Evolutionary conservation across 1,140 invertebrate species (phyloP), one percentile per base, ranked within the genome.

Genomic region (Aphelenchoides fujianensis): DNA sequence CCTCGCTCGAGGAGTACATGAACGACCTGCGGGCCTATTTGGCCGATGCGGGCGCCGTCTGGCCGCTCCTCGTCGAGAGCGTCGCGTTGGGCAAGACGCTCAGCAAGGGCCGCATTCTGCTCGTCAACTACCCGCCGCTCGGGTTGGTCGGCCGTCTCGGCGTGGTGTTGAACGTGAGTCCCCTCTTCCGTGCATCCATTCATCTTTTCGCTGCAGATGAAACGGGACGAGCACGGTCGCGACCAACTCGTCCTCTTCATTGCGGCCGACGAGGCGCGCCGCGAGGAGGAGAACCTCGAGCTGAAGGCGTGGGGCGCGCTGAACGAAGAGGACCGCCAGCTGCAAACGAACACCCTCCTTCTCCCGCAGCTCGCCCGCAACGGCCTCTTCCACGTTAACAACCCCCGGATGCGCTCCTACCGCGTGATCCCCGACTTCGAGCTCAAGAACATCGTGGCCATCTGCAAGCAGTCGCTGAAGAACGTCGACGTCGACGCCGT

Each of bases 401-500:
- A 31, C 34, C 16, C 35, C 19, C n/a, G 5, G 16, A 3, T 19
- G 1, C 23, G 41, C 3, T 73, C 71, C 19, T 73, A 75, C 19
- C 55, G 55, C 1, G 0, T 76, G n/a, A 27, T 76, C 28, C 55
- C 74, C n/a, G 76, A 79, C 16, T 28, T 80, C 2, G 41, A 31
- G 28, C 30, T 75, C 54, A 34, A 54, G 1, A 52, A 36, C 23
- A 41, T 74, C 16, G 34, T 68, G 30, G 73, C 62, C 31, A 67
- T 76, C 30, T 79, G 77, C 78, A 78, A 78, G 23, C 77, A 71
- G 5, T 35, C 30, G 27, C 48, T 76, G 19, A 36, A 79, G 19
- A 68, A 53, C 41, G n/a, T 76, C 34, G 68, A 74, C 30, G n/a
- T 52, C 16, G 55, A 78, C 31, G 48, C 75, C 16, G 77, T 80